phyloP scores from a whole-genome alignment of 2,113 vertebrate genomes.

The Corythaixoides concolor region DNA sequence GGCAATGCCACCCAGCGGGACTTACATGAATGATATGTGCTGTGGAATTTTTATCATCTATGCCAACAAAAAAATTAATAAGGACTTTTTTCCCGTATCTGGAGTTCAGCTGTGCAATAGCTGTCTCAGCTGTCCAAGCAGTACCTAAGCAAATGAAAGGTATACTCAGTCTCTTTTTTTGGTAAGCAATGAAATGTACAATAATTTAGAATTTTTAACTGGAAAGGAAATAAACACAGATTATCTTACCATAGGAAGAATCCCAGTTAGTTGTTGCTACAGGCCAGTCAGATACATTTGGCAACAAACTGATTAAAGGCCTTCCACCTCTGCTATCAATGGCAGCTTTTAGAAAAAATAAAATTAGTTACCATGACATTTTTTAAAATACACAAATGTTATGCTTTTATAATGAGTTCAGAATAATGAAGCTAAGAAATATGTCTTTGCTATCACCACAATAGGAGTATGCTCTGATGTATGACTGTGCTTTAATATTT shows the following conservation, averaged over 20 bases:
- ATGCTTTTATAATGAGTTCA: background rate
- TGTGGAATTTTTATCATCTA: slow-evolving; percentile 89
- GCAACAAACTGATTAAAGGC: slow-evolving; percentile 83
- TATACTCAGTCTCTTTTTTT: background rate
- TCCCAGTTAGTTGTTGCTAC: slow-evolving; percentile 87
- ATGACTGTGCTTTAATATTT: background rate
- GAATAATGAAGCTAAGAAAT: background rate
- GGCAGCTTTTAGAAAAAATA: slow-evolving; percentile 75
- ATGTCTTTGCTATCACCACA: background rate
- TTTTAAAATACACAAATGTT: background rate
- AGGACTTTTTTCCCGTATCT: slow-evolving; percentile 89
- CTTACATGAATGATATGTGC: slow-evolving; percentile 93
- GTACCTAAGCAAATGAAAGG: slow-evolving; percentile 72
- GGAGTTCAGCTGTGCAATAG: slow-evolving; percentile 84
- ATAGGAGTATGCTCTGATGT: background rate
- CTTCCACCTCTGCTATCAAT: slow-evolving; percentile 85
- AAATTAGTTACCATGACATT: background rate
- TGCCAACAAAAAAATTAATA: slow-evolving; percentile 90
- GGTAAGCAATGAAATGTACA: background rate
- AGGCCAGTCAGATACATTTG: slow-evolving; percentile 88
- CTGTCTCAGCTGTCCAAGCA: slow-evolving; percentile 84
- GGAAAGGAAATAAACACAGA: background rate
- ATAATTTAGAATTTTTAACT: background rate
- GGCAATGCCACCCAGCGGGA: slow-evolving; percentile 24
- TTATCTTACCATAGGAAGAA: slow-evolving; percentile 74